Conservation (phyloP, 2,797 vertebrate genomes). For the Podargus strigoides region DNA sequence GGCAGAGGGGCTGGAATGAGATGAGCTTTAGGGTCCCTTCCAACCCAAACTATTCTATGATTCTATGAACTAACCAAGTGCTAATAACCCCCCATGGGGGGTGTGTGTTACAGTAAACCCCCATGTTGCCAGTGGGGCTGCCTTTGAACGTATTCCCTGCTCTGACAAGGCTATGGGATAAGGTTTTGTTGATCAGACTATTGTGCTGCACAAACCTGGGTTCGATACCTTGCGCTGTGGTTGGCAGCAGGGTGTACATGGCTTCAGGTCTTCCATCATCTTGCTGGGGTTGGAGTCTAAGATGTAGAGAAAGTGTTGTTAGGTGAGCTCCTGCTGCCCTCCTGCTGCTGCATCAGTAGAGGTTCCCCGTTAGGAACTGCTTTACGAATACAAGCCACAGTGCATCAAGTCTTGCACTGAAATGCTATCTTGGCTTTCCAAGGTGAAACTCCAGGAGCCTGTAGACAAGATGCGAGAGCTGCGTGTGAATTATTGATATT, state of each 20-base stretch:
- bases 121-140: not conserved
- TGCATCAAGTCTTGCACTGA: not conserved
- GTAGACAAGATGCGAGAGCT: not conserved
- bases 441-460: not conserved
- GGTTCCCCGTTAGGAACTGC: not conserved
- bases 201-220: not conserved
- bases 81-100: rapidly evolving
- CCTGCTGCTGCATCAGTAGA: not conserved
- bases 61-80: no score
- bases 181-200: not conserved
- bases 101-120: no score
- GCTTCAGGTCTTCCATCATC: not conserved
- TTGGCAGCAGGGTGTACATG: not conserved
- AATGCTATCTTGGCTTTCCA: not conserved
- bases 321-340: not conserved
- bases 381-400: not conserved
- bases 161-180: rapidly evolving
- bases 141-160: not conserved
- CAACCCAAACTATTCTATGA: no score
- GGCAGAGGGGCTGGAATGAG: no score
- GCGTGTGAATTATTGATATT: not conserved
- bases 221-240: not conserved
- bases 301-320: not conserved
- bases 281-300: not conserved
- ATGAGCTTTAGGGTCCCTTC: no score